Percentiles rank a stretch among this genome's conserved stretches.
phyloP scores from a whole-genome alignment of 2,888 invertebrate species.

The Invenusta paracnida region DNA sequence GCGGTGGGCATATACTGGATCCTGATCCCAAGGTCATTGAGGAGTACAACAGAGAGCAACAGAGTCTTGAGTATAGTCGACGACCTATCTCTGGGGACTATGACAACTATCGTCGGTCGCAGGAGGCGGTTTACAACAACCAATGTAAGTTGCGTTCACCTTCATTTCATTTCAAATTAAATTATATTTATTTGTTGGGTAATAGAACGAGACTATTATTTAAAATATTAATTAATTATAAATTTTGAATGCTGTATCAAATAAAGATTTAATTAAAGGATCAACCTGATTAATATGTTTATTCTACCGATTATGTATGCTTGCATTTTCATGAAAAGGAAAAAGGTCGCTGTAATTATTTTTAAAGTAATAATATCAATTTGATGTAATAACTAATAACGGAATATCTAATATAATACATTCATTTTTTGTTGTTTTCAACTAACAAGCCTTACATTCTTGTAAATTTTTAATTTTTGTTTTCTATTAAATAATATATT shows the following conservation, averaged over 20 bases:
- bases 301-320: too few relatives aligned
- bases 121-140: not conserved
- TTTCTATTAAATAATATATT: not conserved
- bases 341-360: too few relatives aligned
- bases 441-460: too few relatives aligned
- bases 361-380: too few relatives aligned
- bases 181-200: not conserved
- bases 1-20: too few relatives aligned
- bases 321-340: too few relatives aligned
- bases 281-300: too few relatives aligned
- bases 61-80: not conserved
- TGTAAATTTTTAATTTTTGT: too few relatives aligned
- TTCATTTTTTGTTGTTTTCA: too few relatives aligned
- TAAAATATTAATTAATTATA: constrained; percentile 1
- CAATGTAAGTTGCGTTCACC: not conserved
- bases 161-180: not conserved
- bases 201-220: not conserved
- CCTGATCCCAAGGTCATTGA: not conserved
- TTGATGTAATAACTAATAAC: too few relatives aligned
- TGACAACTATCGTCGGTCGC: constrained; percentile 22
- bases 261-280: too few relatives aligned
- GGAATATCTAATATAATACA: too few relatives aligned
- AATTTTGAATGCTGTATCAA: not conserved
- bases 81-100: constrained; percentile 37
- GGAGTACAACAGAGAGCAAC: not conserved